These are phyloP conservation scores for Hippopotamyrus pictus DNA, from an alignment of 2,797 vertebrate genomes.

Conservation along the genomic window DNA sequence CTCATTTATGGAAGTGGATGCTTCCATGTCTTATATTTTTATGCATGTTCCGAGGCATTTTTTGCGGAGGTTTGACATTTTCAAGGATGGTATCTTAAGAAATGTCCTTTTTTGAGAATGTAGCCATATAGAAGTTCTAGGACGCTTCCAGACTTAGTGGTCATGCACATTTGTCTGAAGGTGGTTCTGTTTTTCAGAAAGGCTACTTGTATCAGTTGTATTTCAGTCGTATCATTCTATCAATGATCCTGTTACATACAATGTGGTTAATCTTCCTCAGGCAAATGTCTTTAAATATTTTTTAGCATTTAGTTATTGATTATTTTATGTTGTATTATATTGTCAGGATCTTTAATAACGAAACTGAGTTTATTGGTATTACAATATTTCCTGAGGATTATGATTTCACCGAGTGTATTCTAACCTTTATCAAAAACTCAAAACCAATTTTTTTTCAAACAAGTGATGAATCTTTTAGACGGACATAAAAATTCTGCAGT, in stretches of 20 bases:
- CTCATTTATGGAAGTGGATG: neutral
- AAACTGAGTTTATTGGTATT: neutral
- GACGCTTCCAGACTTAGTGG: neutral
- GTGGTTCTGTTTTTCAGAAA: neutral
- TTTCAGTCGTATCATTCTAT: neutral
- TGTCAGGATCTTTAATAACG: neutral
- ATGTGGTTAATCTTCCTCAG: neutral
- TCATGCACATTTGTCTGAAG: neutral
- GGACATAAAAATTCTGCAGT: neutral
- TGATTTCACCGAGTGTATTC: neutral
- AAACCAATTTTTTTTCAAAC: neutral
- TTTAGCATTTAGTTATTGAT: neutral
- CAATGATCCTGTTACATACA: neutral
- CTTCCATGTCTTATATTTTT: neutral
- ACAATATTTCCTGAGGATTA: neutral
- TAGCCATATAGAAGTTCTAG: neutral
- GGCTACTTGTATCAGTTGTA: neutral
- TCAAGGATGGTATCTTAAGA: neutral
- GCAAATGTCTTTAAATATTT: neutral
- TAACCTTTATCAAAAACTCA: neutral
- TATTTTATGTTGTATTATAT: neutral
- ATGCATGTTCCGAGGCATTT: neutral
- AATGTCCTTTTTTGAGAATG: neutral
- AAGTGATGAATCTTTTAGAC: neutral
- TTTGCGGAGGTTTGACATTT: neutral